phyloP scores from a whole-genome alignment of 2,113 vertebrate species.

The Ageneiosus marmoratus region DNA sequence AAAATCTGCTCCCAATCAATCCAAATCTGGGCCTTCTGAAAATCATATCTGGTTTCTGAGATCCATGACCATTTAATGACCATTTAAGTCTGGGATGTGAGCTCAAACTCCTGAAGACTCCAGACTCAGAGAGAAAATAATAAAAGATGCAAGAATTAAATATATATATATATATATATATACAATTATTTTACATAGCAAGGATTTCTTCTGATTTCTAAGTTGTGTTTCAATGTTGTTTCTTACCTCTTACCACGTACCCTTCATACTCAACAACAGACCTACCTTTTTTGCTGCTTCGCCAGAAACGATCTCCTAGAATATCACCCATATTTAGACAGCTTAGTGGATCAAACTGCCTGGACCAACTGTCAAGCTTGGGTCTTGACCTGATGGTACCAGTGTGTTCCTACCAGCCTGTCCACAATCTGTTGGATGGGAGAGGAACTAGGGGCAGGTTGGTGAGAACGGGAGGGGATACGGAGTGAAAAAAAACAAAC shows the following conservation, averaged over 20 bases:
- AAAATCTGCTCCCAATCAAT: conserved; percentile 35
- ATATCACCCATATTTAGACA: conserved; percentile 64
- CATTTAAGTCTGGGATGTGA: neutral
- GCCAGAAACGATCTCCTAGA: conserved; percentile 78
- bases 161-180: too few species aligned
- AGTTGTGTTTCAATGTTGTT: neutral
- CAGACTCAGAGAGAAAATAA: neutral
- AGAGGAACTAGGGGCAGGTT: conserved; percentile 33
- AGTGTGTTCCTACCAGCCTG: conserved; percentile 42
- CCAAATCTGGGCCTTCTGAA: neutral
- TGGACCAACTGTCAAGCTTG: neutral
- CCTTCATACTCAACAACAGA: neutral
- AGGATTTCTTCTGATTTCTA: neutral
- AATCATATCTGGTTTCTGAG: neutral
- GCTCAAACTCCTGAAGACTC: neutral
- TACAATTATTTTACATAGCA: neutral
- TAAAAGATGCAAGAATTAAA: neutral
- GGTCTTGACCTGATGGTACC: conserved; percentile 37
- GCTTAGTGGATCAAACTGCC: conserved; percentile 14
- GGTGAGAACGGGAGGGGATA: conserved; percentile 52
- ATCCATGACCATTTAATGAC: neutral
- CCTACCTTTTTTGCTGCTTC: conserved; percentile 75
- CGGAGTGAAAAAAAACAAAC: conserved; percentile 62
- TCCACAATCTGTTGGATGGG: conserved; percentile 58
- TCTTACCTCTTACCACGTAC: neutral